Conservation (phyloP, 2,888 invertebrate genomes). For the Microctonus brassicae region DNA sequence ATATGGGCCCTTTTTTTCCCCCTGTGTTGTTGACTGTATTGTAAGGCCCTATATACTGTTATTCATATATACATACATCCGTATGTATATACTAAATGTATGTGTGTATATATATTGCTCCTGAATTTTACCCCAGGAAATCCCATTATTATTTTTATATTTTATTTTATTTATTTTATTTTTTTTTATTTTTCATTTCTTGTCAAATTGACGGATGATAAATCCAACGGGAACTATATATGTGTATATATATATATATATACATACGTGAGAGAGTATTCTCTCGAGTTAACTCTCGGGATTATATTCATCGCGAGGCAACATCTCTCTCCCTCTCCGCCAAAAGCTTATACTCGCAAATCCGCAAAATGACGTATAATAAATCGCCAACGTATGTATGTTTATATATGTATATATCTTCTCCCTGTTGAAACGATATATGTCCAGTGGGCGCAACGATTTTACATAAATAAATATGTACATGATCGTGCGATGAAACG, state of each 20-base stretch:
- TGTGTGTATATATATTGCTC: neutral
- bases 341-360: slow-evolving; percentile 23
- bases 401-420: neutral
- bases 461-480: slow-evolving; percentile 58
- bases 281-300: slow-evolving; percentile 12
- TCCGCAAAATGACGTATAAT: slow-evolving; percentile 42
- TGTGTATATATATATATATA: too few species aligned
- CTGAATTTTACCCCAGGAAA: slow-evolving; percentile 15
- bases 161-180: neutral
- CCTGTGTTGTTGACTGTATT: neutral
- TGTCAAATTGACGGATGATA: slow-evolving; percentile 17
- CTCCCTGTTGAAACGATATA: slow-evolving; percentile 33
- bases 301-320: slow-evolving; percentile 11
- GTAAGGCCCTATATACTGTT: neutral
- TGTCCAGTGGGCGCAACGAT: slow-evolving; percentile 42
- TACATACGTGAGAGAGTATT: slow-evolving; percentile 8
- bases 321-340: neutral
- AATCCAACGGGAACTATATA: slow-evolving; percentile 5
- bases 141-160: neutral
- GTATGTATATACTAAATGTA: slow-evolving; percentile 10
- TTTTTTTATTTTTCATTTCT: slow-evolving; percentile 9
- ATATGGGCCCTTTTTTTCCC: slow-evolving; percentile 5
- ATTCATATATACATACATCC: neutral
- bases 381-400: slow-evolving; percentile 39
- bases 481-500: slow-evolving; percentile 35